These are phyloP conservation scores for Talpa occidentalis DNA, from an alignment of 2,113 vertebrate species.

Conservation along the genomic window DNA sequence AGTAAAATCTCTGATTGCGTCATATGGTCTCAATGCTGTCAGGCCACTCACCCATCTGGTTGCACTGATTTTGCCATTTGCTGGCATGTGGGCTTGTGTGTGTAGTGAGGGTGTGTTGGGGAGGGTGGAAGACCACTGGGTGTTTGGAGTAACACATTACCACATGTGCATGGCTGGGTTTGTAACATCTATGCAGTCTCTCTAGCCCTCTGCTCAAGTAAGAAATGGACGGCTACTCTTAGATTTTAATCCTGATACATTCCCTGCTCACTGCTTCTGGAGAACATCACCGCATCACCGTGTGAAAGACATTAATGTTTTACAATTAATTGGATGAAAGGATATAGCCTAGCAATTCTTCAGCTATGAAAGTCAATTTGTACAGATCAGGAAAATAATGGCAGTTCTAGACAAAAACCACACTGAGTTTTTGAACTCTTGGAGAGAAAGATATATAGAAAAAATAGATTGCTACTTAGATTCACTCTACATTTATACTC, in stretches of 20 bases:
- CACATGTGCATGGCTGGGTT: slow-evolving; percentile 61
- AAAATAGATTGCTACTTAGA: neutral
- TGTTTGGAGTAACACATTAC: slow-evolving; percentile 82
- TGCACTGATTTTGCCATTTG: slow-evolving; percentile 84
- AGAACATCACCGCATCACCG: neutral
- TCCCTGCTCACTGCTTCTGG: neutral
- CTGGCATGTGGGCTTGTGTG: slow-evolving; percentile 75
- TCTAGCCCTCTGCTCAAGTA: neutral
- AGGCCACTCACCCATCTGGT: slow-evolving; percentile 79
- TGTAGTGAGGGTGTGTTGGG: neutral
- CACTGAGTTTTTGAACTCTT: neutral
- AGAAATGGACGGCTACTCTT: rapidly evolving
- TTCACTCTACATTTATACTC: neutral
- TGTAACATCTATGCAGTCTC: neutral
- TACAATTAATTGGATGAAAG: slow-evolving; percentile 22
- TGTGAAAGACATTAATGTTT: neutral
- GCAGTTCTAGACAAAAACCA: neutral
- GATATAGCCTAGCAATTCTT: neutral
- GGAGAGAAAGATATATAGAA: neutral
- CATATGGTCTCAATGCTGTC: slow-evolving; percentile 62
- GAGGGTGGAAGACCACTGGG: slow-evolving; percentile 52
- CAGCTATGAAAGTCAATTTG: slow-evolving; percentile 48
- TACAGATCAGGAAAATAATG: slow-evolving; percentile 1
- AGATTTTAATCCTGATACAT: neutral
- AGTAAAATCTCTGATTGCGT: slow-evolving; percentile 65